Evolutionary conservation across 2,888 invertebrate species (phyloP), one percentile per base, ranked within the genome.

Genomic region (Andrena fulva): DNA sequence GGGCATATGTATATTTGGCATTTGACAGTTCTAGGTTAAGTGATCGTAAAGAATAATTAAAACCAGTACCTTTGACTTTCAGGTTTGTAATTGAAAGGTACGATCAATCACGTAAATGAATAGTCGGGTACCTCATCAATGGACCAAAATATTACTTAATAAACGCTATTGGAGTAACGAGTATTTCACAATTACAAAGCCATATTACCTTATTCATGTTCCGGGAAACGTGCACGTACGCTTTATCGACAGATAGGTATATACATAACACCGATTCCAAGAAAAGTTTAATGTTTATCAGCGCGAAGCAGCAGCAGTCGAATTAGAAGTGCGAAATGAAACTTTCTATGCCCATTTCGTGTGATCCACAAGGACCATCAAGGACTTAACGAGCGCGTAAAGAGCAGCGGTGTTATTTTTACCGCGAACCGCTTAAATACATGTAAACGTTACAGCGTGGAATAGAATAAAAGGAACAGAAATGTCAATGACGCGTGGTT

Each of bases 1-100:
- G 24, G 3, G 29, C 16, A 31, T 27, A 29, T 27, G 24, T 64
- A 73, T 7, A 54, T 16, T 24, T 59, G 62, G 12, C 31, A 68
- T 73, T 73, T 78, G 63, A 68, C 72, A 78, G 63, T 59, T 78
- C 5, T 68, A 80, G 80, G 80, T 80, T 80, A 80, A 48, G 8
- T n/a, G 42, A 60, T 4, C 8, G 16, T 12, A 20, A 27, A 31
- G n/a, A 31, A 5, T n/a, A 12, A 59, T 48, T 27, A 24, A 71
- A 59, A n/a, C 4, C 16, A 6, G 0, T 2, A 56, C 33, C 12
- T 24, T 24, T 27, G 0, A 48, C 1, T n/a, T 52, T 42, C 50
- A 7, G 1, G 0, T 3, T 3, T 52, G n/a, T n/a, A 67, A 62
- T 60, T n/a, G n/a, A 62, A n/a, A 0, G 24, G 48, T n/a, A 67